These are phyloP conservation scores for Acrobasis suavella DNA, from an alignment of 2,888 invertebrate genomes.

Conservation along the genomic window DNA sequence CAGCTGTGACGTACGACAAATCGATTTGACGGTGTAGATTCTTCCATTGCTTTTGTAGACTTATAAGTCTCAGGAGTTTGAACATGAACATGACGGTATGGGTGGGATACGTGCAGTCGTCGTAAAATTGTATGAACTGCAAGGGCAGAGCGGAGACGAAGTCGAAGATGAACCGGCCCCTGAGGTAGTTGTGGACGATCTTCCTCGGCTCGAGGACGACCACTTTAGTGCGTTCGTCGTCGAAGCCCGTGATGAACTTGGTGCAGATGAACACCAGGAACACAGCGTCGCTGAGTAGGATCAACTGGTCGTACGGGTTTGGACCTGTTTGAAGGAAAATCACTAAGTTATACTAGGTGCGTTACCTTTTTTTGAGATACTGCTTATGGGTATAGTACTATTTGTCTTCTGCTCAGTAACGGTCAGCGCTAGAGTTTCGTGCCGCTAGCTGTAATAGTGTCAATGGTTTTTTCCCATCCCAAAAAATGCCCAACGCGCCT, in stretches of 20 bases:
- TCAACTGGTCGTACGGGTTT: slow-evolving; percentile 43
- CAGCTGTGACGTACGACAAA: slow-evolving; percentile 45
- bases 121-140: slow-evolving; percentile 46
- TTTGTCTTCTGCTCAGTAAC: no score
- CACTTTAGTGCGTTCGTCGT: slow-evolving; percentile 48
- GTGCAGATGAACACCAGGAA: slow-evolving; percentile 49
- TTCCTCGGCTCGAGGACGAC: slow-evolving; percentile 47
- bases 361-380: no score
- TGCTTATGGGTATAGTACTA: no score
- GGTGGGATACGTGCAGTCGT: slow-evolving; percentile 46
- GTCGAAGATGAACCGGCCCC: slow-evolving; percentile 45
- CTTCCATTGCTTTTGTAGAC: slow-evolving; percentile 41
- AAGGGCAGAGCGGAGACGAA: slow-evolving; percentile 51
- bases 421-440: no score
- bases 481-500: no score
- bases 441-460: no score
- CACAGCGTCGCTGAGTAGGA: slow-evolving; percentile 49
- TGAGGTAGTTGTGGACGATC: slow-evolving; percentile 51
- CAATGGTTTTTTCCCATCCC: no score
- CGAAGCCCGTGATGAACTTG: slow-evolving; percentile 59
- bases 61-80: slow-evolving; percentile 48
- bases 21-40: slow-evolving; percentile 48
- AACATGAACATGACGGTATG: slow-evolving; percentile 52
- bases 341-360: no score
- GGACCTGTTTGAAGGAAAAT: slow-evolving; percentile 47